Conservation (phyloP, 37 sponge, comb jelly and placozoan species). For the Tethya wilhelma region DNA sequence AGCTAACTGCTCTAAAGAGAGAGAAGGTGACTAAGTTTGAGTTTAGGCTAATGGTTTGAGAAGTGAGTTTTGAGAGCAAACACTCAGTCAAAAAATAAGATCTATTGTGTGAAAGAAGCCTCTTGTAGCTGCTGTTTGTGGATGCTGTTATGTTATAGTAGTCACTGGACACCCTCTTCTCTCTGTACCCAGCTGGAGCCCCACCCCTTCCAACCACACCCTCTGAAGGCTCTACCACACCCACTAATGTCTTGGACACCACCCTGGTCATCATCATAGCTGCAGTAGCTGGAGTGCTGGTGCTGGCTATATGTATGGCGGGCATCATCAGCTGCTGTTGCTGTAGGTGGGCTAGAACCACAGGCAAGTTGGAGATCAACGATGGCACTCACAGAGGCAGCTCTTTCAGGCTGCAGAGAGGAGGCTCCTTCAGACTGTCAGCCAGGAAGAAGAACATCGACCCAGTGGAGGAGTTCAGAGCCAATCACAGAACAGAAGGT, state of each 20-base stretch:
- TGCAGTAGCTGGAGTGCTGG: slow-evolving; percentile 7
- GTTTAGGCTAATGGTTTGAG: too few relatives aligned
- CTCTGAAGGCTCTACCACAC: not conserved
- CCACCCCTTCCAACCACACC: not conserved
- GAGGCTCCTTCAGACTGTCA: slow-evolving; percentile 41
- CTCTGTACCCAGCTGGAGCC: too few relatives aligned
- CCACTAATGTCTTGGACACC: too few relatives aligned
- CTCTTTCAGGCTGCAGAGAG: slow-evolving; percentile 2
- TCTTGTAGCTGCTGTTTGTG: too few relatives aligned
- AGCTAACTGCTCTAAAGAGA: too few relatives aligned
- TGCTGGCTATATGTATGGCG: slow-evolving; percentile 16
- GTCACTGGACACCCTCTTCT: too few relatives aligned
- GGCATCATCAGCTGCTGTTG: slow-evolving; percentile 24
- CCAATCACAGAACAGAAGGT: slow-evolving; percentile 43
- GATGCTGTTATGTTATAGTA: too few relatives aligned
- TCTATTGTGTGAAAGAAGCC: too few relatives aligned
- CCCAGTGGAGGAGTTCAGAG: slow-evolving; percentile 62
- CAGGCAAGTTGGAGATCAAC: not conserved
- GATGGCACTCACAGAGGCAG: not conserved
- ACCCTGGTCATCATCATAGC: too few relatives aligned
- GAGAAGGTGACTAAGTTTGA: too few relatives aligned
- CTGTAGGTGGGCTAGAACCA: slow-evolving; percentile 18
- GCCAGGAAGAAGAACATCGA: slow-evolving; percentile 46
- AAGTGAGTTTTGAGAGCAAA: too few relatives aligned
- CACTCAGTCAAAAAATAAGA: too few relatives aligned